Evolutionary conservation across 1,140 invertebrate species (phyloP).

Genomic region (Drosophila tropicalis): DNA sequence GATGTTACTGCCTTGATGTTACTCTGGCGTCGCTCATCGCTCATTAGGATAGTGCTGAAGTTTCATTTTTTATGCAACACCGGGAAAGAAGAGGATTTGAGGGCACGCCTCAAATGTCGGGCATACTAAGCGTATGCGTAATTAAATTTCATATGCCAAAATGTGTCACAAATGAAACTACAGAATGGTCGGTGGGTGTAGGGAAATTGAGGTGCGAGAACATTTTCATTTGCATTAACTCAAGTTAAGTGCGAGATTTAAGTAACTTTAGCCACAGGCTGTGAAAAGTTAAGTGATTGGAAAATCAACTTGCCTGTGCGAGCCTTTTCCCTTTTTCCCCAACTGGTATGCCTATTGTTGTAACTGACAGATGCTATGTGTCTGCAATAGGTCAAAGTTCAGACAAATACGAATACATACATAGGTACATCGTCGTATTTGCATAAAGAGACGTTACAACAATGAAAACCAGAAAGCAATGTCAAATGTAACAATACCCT

Average conservation of each 20-base stretch:
- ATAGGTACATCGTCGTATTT: slow-evolving; percentile 19
- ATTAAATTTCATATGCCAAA: slow-evolving; percentile 62
- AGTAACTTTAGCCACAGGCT: slow-evolving; percentile 18
- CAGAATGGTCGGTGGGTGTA: slow-evolving; percentile 36
- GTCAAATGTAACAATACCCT: slow-evolving; percentile 43
- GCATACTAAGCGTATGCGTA: slow-evolving; percentile 65
- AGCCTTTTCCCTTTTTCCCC: background rate
- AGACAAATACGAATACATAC: slow-evolving; percentile 31
- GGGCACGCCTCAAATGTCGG: slow-evolving; percentile 17
- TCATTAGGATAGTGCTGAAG: slow-evolving; percentile 64
- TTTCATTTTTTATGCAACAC: slow-evolving; percentile 21
- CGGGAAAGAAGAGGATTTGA: background rate
- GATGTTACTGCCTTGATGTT: background rate
- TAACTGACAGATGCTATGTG: background rate
- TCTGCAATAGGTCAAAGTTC: slow-evolving; percentile 49
- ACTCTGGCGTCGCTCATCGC: slow-evolving; percentile 32
- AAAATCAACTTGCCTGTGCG: slow-evolving; percentile 26
- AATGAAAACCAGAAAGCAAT: slow-evolving; percentile 39
- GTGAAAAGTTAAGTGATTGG: slow-evolving; percentile 64
- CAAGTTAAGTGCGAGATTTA: slow-evolving; percentile 32
- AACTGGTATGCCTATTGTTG: background rate
- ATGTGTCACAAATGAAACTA: slow-evolving; percentile 49
- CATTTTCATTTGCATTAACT: slow-evolving; percentile 39
- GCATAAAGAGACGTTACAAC: slow-evolving; percentile 42
- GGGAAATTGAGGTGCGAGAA: slow-evolving; percentile 24